Evolutionary conservation across 2,888 invertebrate species (phyloP), one percentile per base, ranked within the genome.

Genomic region (Pyrocoelia pectoralis): DNA sequence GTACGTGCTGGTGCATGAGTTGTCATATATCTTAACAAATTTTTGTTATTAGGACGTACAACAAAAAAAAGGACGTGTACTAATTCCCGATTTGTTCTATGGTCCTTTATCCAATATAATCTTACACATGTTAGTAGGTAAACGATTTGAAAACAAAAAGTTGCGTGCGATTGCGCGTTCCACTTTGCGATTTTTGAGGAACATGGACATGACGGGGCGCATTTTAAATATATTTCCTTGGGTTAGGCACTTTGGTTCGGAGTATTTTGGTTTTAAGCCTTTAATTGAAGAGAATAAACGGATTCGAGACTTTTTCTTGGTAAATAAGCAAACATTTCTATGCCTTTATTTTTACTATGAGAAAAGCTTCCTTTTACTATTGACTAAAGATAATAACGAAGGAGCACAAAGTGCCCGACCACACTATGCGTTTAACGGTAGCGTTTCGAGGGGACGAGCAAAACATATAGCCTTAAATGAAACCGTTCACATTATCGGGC

Each of bases 221-320:
- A 79, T 87, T 0, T 67, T 90, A 0, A 80, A 83, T 0, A 77
- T 87, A 0, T 83, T 87, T 0, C 87, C 89, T 0, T 88, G 89
- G 86, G 75, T 90, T 1, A 84, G 86, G 41, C 79, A 86, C 65
- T 63, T 90, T 1, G 80, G 87, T 64, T 88, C 89, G 0, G 82
- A 85, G 49, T 80, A 79, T 68, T 87, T 87, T 65, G 85, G 87
- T 0, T 89, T 83, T 70, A 84, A 76, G 0, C 76, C 78, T 2
- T 68, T 87, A 24, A 77, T 79, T 2, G 81, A 83, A 46, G 83
- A 85, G 0, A 87, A 84, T 68, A 74, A 79, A 49, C 79, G 70
- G 18, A 66, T 89, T 1, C 73, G 84, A 57, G 76, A 86, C 41
- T 88, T 85, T 65, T 83, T 87, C 67, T 76, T 79, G 73, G 87